phyloP scores from a whole-genome alignment of 2,797 vertebrate species.

The Myripristis jacobus region DNA sequence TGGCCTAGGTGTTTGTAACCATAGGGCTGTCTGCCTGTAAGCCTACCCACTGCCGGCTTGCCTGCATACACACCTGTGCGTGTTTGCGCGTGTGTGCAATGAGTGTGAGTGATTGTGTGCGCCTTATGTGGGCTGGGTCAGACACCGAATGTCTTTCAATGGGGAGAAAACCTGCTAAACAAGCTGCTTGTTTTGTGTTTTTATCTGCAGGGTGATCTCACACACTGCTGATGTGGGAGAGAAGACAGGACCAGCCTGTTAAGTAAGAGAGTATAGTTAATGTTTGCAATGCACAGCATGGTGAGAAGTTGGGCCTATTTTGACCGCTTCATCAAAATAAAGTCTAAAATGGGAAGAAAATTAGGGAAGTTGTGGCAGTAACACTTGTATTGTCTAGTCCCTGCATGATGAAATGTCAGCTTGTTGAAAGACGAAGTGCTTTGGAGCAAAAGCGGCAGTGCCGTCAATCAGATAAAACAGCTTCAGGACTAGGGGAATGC shows the following conservation, averaged over 20 bases:
- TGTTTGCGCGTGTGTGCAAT: constrained; percentile 9
- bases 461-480: neutral
- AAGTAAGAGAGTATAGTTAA: constrained; percentile 14
- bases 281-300: constrained; percentile 17
- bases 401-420: constrained; percentile 1
- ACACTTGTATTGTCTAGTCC: neutral
- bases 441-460: neutral
- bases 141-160: constrained; percentile 39
- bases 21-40: constrained; percentile 37
- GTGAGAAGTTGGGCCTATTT: neutral
- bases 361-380: constrained; percentile 57
- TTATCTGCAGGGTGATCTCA: constrained; percentile 65
- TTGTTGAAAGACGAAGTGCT: neutral
- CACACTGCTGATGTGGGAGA: constrained; percentile 50
- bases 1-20: constrained; percentile 33
- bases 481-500: neutral
- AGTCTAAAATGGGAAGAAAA: constrained; percentile 59
- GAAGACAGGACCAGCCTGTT: constrained; percentile 49
- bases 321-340: constrained; percentile 10
- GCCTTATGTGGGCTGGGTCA: constrained; percentile 58
- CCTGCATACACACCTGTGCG: constrained; percentile 6
- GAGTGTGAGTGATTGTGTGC: constrained; percentile 35
- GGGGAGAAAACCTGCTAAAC: constrained; percentile 77
- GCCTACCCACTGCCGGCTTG: constrained; percentile 5
- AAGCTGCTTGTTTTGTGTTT: constrained; percentile 71